phyloP scores from a whole-genome alignment of 1,140 invertebrate species.

The Marisa cornuarietis region DNA sequence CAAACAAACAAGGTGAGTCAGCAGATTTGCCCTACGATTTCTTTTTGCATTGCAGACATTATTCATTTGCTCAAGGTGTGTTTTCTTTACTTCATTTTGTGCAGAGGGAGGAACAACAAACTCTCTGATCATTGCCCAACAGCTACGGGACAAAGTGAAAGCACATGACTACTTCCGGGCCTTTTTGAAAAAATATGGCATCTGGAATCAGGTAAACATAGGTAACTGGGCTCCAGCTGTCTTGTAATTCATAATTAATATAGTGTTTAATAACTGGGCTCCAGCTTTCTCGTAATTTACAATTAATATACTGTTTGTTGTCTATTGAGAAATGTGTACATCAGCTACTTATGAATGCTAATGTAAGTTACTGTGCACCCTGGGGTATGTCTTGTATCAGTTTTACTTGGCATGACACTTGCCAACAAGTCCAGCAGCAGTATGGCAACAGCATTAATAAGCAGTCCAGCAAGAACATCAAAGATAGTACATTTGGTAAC shows the following conservation, averaged over 20 bases:
- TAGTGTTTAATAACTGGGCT: too few relatives aligned
- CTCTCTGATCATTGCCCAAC: constrained; percentile 80
- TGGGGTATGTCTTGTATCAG: background rate
- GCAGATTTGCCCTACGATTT: too few relatives aligned
- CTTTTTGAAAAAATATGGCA: constrained; percentile 79
- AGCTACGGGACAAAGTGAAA: constrained; percentile 86
- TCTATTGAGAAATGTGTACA: background rate
- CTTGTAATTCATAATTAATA: background rate
- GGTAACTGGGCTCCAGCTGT: too few relatives aligned
- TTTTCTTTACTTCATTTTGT: background rate
- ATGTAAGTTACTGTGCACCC: too few relatives aligned
- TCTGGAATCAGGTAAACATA: constrained; percentile 76
- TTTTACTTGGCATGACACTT: background rate
- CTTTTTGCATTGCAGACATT: too few relatives aligned
- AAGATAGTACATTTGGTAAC: too few relatives aligned
- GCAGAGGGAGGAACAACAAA: constrained; percentile 60
- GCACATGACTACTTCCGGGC: constrained; percentile 73
- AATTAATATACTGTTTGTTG: background rate
- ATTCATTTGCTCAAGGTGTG: too few relatives aligned
- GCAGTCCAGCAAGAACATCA: too few relatives aligned
- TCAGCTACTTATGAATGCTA: background rate
- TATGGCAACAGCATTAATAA: too few relatives aligned
- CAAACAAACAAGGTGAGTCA: constrained; percentile 50
- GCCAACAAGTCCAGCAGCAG: too few relatives aligned
- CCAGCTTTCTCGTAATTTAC: background rate